These are phyloP conservation scores for Pseudobourletiella spinata DNA, from an alignment of 1,140 invertebrate genomes.

Conservation along the genomic window DNA sequence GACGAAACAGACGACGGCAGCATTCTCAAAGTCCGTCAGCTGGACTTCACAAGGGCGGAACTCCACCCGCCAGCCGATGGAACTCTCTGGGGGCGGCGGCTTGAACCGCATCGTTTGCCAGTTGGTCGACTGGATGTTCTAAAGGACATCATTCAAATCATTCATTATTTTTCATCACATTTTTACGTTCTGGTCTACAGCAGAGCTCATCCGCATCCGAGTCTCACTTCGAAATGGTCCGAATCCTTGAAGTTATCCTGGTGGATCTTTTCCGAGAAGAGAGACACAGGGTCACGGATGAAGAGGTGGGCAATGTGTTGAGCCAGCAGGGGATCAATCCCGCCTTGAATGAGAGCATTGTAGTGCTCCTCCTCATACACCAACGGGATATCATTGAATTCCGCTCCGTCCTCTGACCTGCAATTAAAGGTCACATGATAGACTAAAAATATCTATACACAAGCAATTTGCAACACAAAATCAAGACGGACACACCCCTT, in stretches of 20 bases:
- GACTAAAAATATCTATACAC: too few relatives aligned
- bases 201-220: too few relatives aligned
- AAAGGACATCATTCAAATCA: too few relatives aligned
- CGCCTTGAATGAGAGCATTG: slow-evolving; percentile 67
- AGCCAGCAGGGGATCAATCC: slow-evolving; percentile 82
- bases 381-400: slow-evolving; percentile 83
- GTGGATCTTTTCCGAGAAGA: slow-evolving; percentile 92
- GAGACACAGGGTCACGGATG: slow-evolving; percentile 90
- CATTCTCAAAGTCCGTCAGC: slow-evolving; percentile 99
- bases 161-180: background rate
- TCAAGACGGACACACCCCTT: too few relatives aligned
- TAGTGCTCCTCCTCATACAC: slow-evolving; percentile 78
- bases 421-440: background rate
- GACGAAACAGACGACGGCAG: slow-evolving; percentile 98
- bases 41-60: slow-evolving; percentile 98
- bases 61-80: slow-evolving; percentile 98
- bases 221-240: slow-evolving; percentile 99
- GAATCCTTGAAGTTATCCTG: slow-evolving; percentile 90
- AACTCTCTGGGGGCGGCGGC: slow-evolving; percentile 85
- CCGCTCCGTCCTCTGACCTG: slow-evolving; percentile 28
- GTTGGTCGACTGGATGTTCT: slow-evolving; percentile 99
- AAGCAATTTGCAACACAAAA: too few relatives aligned
- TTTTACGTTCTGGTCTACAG: too few relatives aligned
- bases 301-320: slow-evolving; percentile 97
- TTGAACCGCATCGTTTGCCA: slow-evolving; percentile 99